Conservation (phyloP, 1,140 invertebrate genomes). For the Portunus trituberculatus region DNA sequence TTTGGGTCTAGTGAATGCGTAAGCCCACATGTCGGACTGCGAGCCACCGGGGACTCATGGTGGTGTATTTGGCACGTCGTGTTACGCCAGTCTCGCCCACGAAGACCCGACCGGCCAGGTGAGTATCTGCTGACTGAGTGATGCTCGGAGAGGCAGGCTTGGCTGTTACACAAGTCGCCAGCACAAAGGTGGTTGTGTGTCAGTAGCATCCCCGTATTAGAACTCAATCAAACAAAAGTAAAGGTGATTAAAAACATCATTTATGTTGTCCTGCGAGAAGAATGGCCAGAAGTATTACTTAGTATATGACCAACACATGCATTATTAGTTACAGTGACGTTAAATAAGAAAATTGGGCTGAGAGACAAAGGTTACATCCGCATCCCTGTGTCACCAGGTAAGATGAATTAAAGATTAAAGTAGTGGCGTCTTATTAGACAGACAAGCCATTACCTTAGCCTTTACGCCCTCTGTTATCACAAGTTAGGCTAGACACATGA, state of each 20-base stretch:
- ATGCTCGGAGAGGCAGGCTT: too few species aligned
- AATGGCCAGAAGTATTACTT: background rate
- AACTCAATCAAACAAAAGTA: background rate
- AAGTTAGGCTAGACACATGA: too few species aligned
- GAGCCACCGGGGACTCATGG: background rate
- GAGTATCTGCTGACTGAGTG: background rate
- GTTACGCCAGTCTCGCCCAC: background rate
- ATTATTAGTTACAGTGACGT: too few species aligned
- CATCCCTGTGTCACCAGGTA: too few species aligned
- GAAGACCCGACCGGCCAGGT: background rate
- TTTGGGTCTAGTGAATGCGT: conserved; percentile 30
- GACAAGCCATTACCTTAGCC: too few species aligned
- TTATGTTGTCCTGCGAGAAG: background rate
- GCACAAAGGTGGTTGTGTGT: background rate
- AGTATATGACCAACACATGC: too few species aligned
- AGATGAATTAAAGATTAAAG: too few species aligned
- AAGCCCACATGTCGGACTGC: background rate
- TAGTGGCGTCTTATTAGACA: too few species aligned
- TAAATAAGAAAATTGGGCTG: too few species aligned
- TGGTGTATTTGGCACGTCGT: conserved; percentile 40
- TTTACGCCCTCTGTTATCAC: too few species aligned
- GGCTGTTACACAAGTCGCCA: background rate
- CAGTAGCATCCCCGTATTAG: background rate
- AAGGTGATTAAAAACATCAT: background rate
- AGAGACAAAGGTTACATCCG: too few species aligned